Percentiles rank a stretch among this genome's conserved stretches.
Conservation (phyloP, 1,140 invertebrate genomes). For the Proales similis region DNA sequence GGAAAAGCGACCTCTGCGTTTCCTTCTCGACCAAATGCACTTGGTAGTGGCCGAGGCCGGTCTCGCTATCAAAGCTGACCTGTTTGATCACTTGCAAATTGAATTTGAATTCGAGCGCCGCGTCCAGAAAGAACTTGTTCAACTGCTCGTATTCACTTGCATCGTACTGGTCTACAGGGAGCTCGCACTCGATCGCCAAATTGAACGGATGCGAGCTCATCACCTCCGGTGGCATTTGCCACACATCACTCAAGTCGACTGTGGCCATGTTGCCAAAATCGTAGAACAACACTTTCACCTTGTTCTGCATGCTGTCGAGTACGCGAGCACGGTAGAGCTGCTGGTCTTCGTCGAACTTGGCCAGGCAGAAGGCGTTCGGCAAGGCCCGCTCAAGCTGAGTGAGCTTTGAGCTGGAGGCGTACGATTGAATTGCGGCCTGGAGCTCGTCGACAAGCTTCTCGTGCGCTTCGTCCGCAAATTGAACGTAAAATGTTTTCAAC, state of each 20-base stretch:
- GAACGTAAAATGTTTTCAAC: conserved; percentile 19
- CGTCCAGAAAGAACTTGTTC: no score
- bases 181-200: conserved; percentile 13
- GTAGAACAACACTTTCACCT: conserved; percentile 4
- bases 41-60: conserved; percentile 6
- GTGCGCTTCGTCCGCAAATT: not conserved
- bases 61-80: conserved; percentile 4
- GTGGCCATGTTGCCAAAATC: conserved; percentile 23
- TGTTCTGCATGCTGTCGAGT: not conserved
- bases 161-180: no score
- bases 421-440: conserved; percentile 11
- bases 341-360: conserved; percentile 7
- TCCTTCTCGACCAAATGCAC: conserved; percentile 7
- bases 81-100: not conserved
- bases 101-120: no score
- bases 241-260: not conserved
- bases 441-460: conserved; percentile 6
- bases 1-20: not conserved
- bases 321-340: conserved; percentile 4
- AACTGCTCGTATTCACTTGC: no score
- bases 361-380: not conserved
- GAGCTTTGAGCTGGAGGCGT: not conserved
- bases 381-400: not conserved
- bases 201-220: conserved; percentile 6
- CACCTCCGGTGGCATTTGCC: conserved; percentile 19